Conservation (phyloP, 2,113 vertebrate species). For the Mustelus asterias region DNA sequence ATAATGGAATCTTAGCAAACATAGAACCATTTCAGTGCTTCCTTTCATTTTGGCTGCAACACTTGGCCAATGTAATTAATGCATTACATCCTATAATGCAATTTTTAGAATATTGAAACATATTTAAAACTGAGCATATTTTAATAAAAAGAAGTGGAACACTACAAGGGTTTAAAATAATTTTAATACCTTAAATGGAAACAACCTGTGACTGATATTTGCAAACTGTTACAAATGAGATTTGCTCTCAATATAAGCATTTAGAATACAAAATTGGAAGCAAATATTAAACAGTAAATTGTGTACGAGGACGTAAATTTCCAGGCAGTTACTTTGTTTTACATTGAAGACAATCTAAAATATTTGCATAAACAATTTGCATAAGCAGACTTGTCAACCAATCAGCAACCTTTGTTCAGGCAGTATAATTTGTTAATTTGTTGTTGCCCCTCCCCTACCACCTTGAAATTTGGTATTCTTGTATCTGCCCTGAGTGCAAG, state of each 20-base stretch:
- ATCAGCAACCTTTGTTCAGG: too few species aligned
- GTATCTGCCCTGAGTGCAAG: too few species aligned
- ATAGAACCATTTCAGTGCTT: neutral
- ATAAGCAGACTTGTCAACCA: too few species aligned
- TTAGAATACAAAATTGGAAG: neutral
- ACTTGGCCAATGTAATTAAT: neutral
- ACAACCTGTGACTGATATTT: neutral
- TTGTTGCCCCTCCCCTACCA: too few species aligned
- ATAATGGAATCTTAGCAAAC: neutral
- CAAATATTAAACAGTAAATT: neutral
- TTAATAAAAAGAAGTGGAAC: neutral
- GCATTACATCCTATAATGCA: neutral
- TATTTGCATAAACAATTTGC: constrained; percentile 12
- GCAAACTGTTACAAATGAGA: neutral
- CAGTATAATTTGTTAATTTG: too few species aligned
- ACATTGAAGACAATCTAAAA: neutral
- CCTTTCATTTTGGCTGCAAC: neutral
- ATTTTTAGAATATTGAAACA: neutral
- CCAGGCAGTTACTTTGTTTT: neutral
- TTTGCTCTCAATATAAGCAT: neutral
- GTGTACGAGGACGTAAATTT: neutral
- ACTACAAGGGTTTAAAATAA: neutral
- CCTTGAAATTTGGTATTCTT: too few species aligned
- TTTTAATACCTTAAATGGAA: neutral
- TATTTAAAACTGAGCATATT: neutral